These are phyloP conservation scores for Melitaea cinxia DNA, from an alignment of 1,140 invertebrate species.

Conservation along the genomic window DNA sequence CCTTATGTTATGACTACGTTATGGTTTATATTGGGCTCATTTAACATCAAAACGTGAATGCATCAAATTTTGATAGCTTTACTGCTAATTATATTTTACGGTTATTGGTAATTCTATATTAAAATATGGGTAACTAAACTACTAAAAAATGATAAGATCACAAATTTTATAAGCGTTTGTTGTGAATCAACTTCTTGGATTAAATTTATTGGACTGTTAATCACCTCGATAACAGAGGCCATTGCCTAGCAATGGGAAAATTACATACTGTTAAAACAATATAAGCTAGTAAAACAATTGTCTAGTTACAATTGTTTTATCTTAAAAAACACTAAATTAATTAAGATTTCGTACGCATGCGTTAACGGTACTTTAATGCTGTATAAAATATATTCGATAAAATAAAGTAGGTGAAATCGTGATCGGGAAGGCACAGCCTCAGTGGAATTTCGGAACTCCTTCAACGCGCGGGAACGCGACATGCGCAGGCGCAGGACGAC, in stretches of 20 bases:
- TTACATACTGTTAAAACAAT: no score
- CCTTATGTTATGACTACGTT: conserved; percentile 28
- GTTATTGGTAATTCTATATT: no score
- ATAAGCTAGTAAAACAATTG: no score
- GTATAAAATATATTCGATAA: conserved; percentile 32
- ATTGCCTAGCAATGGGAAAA: no score
- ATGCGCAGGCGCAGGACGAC: conserved; percentile 38
- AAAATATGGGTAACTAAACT: no score
- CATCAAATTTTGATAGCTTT: not conserved
- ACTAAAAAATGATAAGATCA: no score
- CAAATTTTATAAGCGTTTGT: no score
- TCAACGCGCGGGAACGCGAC: conserved; percentile 31
- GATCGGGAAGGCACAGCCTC: conserved; percentile 30
- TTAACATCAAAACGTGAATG: not conserved
- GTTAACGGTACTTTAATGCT: not conserved
- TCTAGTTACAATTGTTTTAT: no score
- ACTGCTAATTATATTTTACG: no score
- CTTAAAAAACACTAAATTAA: not conserved
- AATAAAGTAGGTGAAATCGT: conserved; percentile 46
- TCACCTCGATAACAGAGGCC: no score
- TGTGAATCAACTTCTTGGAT: no score
- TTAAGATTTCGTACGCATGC: not conserved
- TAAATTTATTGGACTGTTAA: no score
- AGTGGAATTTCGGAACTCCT: conserved; percentile 60
- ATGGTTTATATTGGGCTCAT: conserved; percentile 22